Evolutionary conservation across 2,888 invertebrate genomes (phyloP), one percentile per base, ranked within the genome.

Genomic region (Spialia ferax): DNA sequence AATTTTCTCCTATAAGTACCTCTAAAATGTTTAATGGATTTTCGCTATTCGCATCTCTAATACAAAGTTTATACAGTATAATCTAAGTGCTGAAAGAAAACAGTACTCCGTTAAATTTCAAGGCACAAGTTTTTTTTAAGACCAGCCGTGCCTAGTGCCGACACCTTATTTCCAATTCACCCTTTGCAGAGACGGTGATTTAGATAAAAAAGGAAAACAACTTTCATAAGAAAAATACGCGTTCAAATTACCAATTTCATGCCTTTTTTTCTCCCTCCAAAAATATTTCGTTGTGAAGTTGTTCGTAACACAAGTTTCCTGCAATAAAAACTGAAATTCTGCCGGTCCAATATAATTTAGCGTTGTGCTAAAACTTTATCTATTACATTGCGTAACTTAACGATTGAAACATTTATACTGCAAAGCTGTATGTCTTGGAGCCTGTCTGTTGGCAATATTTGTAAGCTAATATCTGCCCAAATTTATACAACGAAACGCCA

Each of bases 321-420:
- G 67, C 62, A 61, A 63, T 67, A 67, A 67, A 67, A 67, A 67
- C 61, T 62, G 61, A 56, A 67, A 67, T 67, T 67, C 35, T 55
- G 61, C 32, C 67, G n/a, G 67, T 26, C 32, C 55, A 50, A 62
- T 56, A 60, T 67, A 48, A 67, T 62, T 67, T 48, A 67, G 48
- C 48, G 35, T 62, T 55, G 4, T 62, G 26, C 45, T 62, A 50
- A 62, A 67, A 67, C 67, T 67, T 67, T 67, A 55, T 67, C 48
- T 61, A 62, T 61, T 26, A 67, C 20, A n/a, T 67, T 60, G n/a
- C 38, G 45, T 66, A 55, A 54, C 15, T 15, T 50, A 63, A 1
- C 29, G n/a, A 15, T 42, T 42, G 7, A 15, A 42, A 42, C 42
- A 15, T 42, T 15, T 7, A 15, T 15, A 42, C 15, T 42, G 42